Evolutionary conservation across 2,888 invertebrate species (phyloP).

Genomic region (Ormyrus pomaceus): DNA sequence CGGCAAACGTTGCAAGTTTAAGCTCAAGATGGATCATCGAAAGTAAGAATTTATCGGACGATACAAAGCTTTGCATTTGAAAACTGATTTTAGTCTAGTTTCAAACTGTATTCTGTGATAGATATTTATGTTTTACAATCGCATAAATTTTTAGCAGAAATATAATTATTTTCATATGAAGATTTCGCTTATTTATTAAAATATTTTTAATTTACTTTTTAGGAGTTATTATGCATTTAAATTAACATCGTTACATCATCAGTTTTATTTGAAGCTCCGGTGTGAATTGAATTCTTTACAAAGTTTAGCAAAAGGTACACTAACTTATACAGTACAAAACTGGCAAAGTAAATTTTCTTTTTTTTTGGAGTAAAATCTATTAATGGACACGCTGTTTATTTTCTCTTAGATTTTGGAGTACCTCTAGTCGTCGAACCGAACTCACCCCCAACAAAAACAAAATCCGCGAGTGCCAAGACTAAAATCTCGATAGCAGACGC

Average conservation of each 20-base stretch:
- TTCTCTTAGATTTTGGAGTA: conserved; percentile 72
- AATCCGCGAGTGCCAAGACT: conserved; percentile 66
- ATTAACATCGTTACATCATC: conserved; percentile 86
- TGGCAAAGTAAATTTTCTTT: not conserved
- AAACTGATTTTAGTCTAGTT: not conserved
- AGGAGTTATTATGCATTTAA: conserved; percentile 87
- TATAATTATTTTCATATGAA: not conserved
- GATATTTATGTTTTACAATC: conserved; percentile 1
- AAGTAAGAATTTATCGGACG: conserved; percentile 75
- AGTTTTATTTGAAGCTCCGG: conserved; percentile 84
- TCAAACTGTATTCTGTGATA: not conserved
- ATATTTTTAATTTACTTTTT: conserved; percentile 63
- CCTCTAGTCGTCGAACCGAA: conserved; percentile 67
- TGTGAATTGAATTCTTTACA: conserved; percentile 82
- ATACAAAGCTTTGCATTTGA: too few relatives aligned
- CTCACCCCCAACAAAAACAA: conserved; percentile 64
- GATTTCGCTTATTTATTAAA: conserved; percentile 22
- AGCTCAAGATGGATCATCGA: conserved; percentile 84
- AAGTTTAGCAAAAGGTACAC: conserved; percentile 71
- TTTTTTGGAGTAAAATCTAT: not conserved
- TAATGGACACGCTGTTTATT: conserved; percentile 28
- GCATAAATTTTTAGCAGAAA: not conserved
- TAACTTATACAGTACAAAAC: not conserved
- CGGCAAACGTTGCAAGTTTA: conserved; percentile 82
- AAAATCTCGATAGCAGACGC: conserved; percentile 69